A percentile compares a stretch with the other conserved stretches of the same genome.
These are phyloP conservation scores for Ctenochaetus hawaiiensis DNA, from an alignment of 2,797 vertebrate species.

Conservation along the genomic window DNA sequence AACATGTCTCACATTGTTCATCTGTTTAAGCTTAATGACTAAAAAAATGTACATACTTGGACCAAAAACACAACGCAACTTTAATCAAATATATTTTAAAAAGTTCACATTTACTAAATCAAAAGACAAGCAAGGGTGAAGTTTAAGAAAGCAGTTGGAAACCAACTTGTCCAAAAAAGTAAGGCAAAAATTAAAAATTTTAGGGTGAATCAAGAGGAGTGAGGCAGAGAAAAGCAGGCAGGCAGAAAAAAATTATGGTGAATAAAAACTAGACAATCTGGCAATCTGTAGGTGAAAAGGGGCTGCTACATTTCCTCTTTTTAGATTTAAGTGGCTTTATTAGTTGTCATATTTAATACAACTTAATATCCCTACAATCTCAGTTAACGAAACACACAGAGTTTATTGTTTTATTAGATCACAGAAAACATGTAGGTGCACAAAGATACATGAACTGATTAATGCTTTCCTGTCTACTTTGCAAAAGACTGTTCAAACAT, in stretches of 20 bases:
- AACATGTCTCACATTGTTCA: conserved; percentile 10
- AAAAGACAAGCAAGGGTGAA: not conserved
- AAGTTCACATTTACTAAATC: not conserved
- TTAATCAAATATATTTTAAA: not conserved
- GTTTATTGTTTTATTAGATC: not conserved
- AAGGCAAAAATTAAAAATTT: not conserved
- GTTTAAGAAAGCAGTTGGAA: not conserved
- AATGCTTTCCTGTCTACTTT: not conserved
- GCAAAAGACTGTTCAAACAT: not conserved
- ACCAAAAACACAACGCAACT: not conserved
- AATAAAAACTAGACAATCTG: not conserved
- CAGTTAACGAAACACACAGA: not conserved
- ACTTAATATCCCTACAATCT: not conserved
- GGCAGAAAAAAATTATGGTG: not conserved
- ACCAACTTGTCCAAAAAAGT: not conserved
- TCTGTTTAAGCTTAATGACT: not conserved
- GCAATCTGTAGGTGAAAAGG: not conserved
- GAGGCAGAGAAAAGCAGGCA: not conserved
- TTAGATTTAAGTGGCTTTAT: not conserved
- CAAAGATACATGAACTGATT: not conserved
- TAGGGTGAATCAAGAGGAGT: too few relatives aligned
- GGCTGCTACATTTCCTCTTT: too few relatives aligned
- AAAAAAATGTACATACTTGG: not conserved
- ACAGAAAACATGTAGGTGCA: not conserved
- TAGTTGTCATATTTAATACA: not conserved